Conservation (phyloP, 2,888 invertebrate species). For the Notocelia uddmanniana region DNA sequence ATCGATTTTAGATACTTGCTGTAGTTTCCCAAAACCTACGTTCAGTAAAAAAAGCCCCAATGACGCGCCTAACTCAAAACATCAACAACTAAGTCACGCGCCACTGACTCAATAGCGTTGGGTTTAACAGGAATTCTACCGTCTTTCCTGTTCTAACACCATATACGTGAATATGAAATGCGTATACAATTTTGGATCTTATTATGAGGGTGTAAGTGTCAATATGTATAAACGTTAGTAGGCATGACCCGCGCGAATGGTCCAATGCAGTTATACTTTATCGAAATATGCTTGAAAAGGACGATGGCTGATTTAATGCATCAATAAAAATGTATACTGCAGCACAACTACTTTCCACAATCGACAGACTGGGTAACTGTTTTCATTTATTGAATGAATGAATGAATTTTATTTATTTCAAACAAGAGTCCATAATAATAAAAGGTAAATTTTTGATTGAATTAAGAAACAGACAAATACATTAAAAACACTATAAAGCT, state of each 20-base stretch:
- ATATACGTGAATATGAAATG: constrained; percentile 8
- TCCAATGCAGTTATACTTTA: not conserved
- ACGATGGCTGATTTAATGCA: no score
- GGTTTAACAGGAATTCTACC: constrained; percentile 17
- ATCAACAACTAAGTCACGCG: constrained; percentile 26
- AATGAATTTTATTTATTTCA: no score
- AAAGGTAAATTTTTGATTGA: no score
- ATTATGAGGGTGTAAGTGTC: not conserved
- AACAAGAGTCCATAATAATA: no score
- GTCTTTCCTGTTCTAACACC: constrained; percentile 32
- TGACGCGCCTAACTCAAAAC: constrained; percentile 2
- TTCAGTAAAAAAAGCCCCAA: constrained; percentile 1
- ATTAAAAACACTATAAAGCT: no score
- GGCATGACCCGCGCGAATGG: not conserved
- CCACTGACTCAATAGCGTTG: not conserved
- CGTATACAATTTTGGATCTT: not conserved
- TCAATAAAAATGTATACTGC: no score
- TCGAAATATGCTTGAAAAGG: not conserved
- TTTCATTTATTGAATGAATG: no score
- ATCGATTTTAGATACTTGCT: not conserved
- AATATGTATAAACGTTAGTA: not conserved
- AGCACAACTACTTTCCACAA: no score
- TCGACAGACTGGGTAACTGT: no score
- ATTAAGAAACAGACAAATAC: no score
- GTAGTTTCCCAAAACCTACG: not conserved